These are phyloP conservation scores for Mayetiola destructor DNA, from an alignment of 2,888 invertebrate genomes.

Conservation along the genomic window DNA sequence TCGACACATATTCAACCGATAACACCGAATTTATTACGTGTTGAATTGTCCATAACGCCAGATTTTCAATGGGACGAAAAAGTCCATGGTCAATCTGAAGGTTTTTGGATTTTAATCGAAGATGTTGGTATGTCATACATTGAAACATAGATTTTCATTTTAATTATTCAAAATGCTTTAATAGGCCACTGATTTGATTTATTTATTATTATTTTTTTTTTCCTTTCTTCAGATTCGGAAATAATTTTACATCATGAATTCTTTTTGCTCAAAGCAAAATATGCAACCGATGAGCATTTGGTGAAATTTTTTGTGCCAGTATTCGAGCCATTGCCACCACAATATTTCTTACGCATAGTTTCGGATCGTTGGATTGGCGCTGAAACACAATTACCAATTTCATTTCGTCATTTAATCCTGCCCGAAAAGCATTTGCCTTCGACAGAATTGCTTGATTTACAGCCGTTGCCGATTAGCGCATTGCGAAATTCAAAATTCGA, in stretches of 20 bases:
- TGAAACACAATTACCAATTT: slow-evolving; percentile 91
- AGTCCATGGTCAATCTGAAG: slow-evolving; percentile 64
- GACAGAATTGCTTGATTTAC: slow-evolving; percentile 90
- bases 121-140: too few species aligned
- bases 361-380: slow-evolving; percentile 89
- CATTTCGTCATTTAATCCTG: slow-evolving; percentile 89
- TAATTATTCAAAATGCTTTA: too few species aligned
- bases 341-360: slow-evolving; percentile 86
- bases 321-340: slow-evolving; percentile 95
- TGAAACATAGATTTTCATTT: too few species aligned
- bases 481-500: slow-evolving; percentile 77
- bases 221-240: too few species aligned
- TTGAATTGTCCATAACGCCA: slow-evolving; percentile 93
- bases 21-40: slow-evolving; percentile 79
- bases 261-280: slow-evolving; percentile 87
- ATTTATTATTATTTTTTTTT: too few species aligned
- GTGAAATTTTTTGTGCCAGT: slow-evolving; percentile 98
- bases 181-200: too few species aligned
- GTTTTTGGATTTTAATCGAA: slow-evolving; percentile 77
- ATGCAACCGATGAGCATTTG: slow-evolving; percentile 83
- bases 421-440: slow-evolving; percentile 98
- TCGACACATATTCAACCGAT: slow-evolving; percentile 97
- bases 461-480: slow-evolving; percentile 89
- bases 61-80: slow-evolving; percentile 99
- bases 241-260: slow-evolving; percentile 90